Conservation (phyloP, 30 jellyfish, hydroid and myxozoan genomes). For the Phacellophora camtschatica region DNA sequence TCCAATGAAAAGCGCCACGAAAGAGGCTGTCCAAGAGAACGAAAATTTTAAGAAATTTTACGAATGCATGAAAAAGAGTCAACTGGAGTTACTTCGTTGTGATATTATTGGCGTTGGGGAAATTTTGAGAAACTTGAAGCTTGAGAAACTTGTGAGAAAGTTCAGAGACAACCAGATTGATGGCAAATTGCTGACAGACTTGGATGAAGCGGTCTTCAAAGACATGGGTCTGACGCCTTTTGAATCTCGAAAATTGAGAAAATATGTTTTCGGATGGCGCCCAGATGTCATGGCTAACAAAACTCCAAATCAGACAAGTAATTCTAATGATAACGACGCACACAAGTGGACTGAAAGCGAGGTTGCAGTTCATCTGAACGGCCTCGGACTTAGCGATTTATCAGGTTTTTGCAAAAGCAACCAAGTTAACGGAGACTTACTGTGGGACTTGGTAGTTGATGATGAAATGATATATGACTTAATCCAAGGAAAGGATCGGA, state of each 20-base stretch:
- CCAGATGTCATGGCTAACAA: slow-evolving; percentile 56
- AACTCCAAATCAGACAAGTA: background rate
- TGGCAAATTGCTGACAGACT: slow-evolving; percentile 81
- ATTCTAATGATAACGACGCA: slow-evolving; percentile 62
- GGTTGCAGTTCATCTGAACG: slow-evolving; percentile 63
- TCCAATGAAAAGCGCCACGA: background rate
- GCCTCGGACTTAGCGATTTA: slow-evolving; percentile 67
- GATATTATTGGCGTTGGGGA: slow-evolving; percentile 64
- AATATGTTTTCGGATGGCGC: slow-evolving; percentile 94
- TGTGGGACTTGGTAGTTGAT: slow-evolving; percentile 88
- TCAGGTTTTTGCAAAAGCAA: slow-evolving; percentile 68
- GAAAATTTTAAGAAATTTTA: slow-evolving; percentile 65
- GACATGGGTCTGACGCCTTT: slow-evolving; percentile 80
- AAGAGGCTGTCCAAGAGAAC: background rate
- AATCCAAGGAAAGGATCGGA: slow-evolving; percentile 51
- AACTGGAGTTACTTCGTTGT: slow-evolving; percentile 60
- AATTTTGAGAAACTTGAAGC: slow-evolving; percentile 25
- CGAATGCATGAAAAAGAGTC: slow-evolving; percentile 73
- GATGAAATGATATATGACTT: slow-evolving; percentile 61
- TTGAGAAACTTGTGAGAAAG: slow-evolving; percentile 16
- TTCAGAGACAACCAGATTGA: slow-evolving; percentile 86
- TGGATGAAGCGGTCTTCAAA: slow-evolving; percentile 90
- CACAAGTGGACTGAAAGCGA: slow-evolving; percentile 76
- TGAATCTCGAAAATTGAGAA: slow-evolving; percentile 88
- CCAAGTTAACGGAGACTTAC: slow-evolving; percentile 90